Percentiles rank a stretch among this genome's conserved stretches.
These are phyloP conservation scores for Drosophila melanosoma DNA, from an alignment of 2,888 invertebrate species.

Conservation along the genomic window DNA sequence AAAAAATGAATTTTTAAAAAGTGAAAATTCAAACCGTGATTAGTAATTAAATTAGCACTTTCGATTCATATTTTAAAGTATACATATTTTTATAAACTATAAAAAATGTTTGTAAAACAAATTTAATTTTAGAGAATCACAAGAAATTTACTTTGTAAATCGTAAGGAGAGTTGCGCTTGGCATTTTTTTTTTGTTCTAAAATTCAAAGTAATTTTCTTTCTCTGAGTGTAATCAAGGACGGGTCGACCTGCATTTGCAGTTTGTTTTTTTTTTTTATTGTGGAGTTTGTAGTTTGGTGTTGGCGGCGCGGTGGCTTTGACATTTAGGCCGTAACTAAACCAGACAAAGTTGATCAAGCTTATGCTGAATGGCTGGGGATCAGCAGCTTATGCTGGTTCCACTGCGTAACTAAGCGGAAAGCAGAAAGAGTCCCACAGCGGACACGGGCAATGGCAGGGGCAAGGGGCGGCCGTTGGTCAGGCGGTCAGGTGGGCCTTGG, in stretches of 20 bases:
- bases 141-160: background rate
- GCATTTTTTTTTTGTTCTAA: background rate
- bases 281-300: constrained; percentile 18
- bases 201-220: background rate
- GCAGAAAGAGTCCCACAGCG: constrained; percentile 4
- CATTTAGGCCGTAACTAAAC: constrained; percentile 56
- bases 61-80: no score
- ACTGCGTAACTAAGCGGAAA: constrained; percentile 44
- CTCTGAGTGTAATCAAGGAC: constrained; percentile 2
- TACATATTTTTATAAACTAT: background rate
- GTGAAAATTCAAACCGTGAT: background rate
- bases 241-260: background rate
- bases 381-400: constrained; percentile 34
- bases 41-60: no score
- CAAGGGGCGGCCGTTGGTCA: background rate
- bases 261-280: background rate
- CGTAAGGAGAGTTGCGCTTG: background rate
- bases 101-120: background rate
- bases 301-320: constrained; percentile 38
- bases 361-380: constrained; percentile 27
- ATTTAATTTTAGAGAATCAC: background rate
- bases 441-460: background rate
- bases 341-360: constrained; percentile 56
- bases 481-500: constrained; percentile 43
- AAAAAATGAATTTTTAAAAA: background rate